These are phyloP conservation scores for Aphelenchoides avenae DNA, from an alignment of 1,140 invertebrate genomes.

Conservation along the genomic window DNA sequence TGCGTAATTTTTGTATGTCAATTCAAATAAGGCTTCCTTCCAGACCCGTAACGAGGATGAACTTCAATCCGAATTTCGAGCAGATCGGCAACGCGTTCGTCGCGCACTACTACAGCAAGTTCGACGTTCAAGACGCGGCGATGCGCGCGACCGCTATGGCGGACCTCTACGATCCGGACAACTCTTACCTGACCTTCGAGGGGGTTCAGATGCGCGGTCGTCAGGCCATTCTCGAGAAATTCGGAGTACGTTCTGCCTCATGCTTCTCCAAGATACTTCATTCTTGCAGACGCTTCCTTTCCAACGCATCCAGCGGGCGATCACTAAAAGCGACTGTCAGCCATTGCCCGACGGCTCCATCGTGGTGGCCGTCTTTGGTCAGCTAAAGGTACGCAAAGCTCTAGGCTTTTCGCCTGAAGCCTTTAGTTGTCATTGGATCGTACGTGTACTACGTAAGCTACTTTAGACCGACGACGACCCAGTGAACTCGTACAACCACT, in stretches of 20 bases:
- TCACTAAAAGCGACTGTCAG: conserved; percentile 57
- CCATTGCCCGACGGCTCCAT: conserved; percentile 57
- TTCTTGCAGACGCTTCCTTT: conserved; percentile 54
- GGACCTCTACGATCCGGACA: conserved; percentile 52
- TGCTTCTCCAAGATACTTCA: conserved; percentile 5
- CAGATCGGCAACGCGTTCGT: conserved; percentile 46
- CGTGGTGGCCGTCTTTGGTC: conserved; percentile 54
- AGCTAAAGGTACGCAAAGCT: conserved; percentile 48
- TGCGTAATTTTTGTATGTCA: no score
- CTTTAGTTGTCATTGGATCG: conserved; percentile 15
- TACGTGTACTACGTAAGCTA: background rate
- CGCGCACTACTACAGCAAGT: conserved; percentile 53
- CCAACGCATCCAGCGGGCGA: conserved; percentile 48
- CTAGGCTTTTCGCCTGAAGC: conserved; percentile 4
- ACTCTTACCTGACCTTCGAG: conserved; percentile 58
- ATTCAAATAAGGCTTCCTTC: no score
- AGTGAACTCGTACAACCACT: conserved; percentile 54
- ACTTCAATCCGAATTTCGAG: conserved; percentile 50
- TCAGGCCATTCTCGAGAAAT: conserved; percentile 54
- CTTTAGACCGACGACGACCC: conserved; percentile 58
- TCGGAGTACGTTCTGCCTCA: conserved; percentile 36
- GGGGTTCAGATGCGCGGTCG: conserved; percentile 51
- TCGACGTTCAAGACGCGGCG: conserved; percentile 53
- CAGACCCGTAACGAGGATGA: no score
- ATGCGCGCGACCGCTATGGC: conserved; percentile 36